These are phyloP conservation scores for Eulimnadia texana DNA, from an alignment of 1,140 invertebrate species.

Conservation along the genomic window DNA sequence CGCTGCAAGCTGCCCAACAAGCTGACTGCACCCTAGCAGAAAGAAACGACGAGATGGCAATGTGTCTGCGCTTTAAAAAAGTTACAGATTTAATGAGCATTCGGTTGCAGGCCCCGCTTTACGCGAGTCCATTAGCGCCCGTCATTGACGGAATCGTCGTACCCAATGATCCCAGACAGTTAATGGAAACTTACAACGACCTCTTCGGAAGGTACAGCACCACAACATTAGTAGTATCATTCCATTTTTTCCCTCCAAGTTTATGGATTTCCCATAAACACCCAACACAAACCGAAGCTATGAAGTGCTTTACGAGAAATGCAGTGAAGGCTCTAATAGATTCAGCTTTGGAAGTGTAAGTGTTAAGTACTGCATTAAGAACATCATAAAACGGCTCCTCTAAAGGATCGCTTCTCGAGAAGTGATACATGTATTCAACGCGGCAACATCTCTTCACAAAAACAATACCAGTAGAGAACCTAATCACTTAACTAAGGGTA, in stretches of 20 bases:
- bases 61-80: conserved; percentile 45
- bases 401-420: no score
- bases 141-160: conserved; percentile 69
- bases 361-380: no score
- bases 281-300: background rate
- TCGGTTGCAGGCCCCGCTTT: conserved; percentile 39
- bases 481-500: no score
- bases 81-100: conserved; percentile 52
- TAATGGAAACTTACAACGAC: conserved; percentile 55
- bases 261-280: background rate
- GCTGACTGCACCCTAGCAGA: conserved; percentile 53
- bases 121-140: conserved; percentile 58
- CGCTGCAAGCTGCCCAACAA: conserved; percentile 51
- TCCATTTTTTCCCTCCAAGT: no score
- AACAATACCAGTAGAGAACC: no score
- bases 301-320: no score
- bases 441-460: no score
- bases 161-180: conserved; percentile 53
- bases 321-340: no score
- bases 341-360: no score
- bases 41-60: conserved; percentile 35
- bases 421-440: no score
- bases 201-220: conserved; percentile 36
- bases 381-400: no score
- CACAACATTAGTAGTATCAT: no score